These are phyloP conservation scores for Alosa sapidissima DNA, from an alignment of 2,797 vertebrate species.

Conservation along the genomic window DNA sequence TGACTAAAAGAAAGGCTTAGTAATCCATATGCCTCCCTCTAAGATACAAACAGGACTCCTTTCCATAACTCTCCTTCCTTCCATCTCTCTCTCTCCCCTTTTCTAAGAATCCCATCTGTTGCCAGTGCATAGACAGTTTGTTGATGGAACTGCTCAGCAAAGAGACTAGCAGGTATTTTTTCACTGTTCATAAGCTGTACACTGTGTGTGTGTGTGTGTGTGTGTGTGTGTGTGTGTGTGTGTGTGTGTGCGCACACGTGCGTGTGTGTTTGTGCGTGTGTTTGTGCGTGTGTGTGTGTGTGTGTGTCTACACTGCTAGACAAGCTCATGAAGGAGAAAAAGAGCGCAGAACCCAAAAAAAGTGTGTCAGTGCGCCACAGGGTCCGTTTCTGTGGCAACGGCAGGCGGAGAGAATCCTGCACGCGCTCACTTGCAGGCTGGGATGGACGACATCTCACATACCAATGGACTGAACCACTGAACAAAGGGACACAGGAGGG, in stretches of 20 bases:
- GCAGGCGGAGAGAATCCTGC: not conserved
- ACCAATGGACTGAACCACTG: not conserved
- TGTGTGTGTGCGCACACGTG: not conserved
- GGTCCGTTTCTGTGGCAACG: conserved; percentile 17
- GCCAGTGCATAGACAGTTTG: not conserved
- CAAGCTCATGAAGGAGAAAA: not conserved
- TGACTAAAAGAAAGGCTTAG: no score
- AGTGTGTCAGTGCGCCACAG: conserved; percentile 17
- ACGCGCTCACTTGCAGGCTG: not conserved
- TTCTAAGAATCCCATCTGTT: not conserved
- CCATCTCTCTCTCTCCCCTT: no score
- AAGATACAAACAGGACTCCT: not conserved
- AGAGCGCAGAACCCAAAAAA: conserved; percentile 19
- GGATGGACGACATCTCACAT: not conserved
- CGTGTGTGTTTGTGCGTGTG: not conserved
- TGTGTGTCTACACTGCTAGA: not conserved
- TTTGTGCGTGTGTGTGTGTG: not conserved
- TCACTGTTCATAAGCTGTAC: not conserved
- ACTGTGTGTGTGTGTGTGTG: not conserved
- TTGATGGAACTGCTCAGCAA: not conserved
- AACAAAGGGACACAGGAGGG: not conserved
- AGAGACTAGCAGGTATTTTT: not conserved
- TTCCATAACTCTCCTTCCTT: conserved; percentile 18
- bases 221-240: not conserved
- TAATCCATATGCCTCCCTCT: not conserved